A percentile compares a stretch with the other conserved stretches of the same genome.
Conservation (phyloP, 2,797 vertebrate genomes). For the Myripristis jacobus region DNA sequence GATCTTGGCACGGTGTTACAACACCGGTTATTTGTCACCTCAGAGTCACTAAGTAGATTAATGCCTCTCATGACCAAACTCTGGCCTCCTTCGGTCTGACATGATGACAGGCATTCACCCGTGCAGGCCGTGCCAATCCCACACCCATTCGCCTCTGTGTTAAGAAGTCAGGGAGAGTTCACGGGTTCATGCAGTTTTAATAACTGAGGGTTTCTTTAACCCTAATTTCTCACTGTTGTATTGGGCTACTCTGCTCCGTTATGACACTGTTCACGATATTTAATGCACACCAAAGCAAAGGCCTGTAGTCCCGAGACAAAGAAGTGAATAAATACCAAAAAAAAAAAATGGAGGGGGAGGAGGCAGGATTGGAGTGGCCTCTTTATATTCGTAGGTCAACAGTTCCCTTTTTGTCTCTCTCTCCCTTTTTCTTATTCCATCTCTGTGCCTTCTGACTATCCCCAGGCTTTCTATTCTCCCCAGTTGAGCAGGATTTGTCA, state of each 20-base stretch:
- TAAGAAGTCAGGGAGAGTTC: slow-evolving; percentile 77
- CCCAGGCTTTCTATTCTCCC: slow-evolving; percentile 52
- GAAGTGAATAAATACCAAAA: slow-evolving; percentile 59
- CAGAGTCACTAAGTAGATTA: slow-evolving; percentile 33
- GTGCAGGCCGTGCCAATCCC: slow-evolving; percentile 19
- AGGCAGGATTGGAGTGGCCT: slow-evolving; percentile 39
- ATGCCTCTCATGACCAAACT: slow-evolving; percentile 43
- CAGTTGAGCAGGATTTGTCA: slow-evolving; percentile 65
- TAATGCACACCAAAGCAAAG: slow-evolving; percentile 1
- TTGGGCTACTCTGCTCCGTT: slow-evolving; percentile 30
- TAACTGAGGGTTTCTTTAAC: slow-evolving; percentile 40
- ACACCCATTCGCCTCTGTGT: slow-evolving; percentile 19
- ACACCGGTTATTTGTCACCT: slow-evolving; percentile 39
- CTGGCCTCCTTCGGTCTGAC: not conserved
- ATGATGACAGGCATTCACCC: slow-evolving; percentile 47
- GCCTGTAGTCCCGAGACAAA: slow-evolving; percentile 43
- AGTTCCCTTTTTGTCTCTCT: slow-evolving; percentile 15
- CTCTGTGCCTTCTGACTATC: slow-evolving; percentile 20
- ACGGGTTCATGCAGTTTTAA: slow-evolving; percentile 84
- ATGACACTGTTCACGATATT: slow-evolving; percentile 31
- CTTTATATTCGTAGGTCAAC: slow-evolving; percentile 48
- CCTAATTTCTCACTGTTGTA: slow-evolving; percentile 37
- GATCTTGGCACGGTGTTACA: slow-evolving; percentile 14
- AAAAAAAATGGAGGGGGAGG: no score
- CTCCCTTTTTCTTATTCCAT: slow-evolving; percentile 15